Evolutionary conservation across 2,797 vertebrate species (phyloP), one percentile per base, ranked within the genome.

Genomic region (Chelon auratus): DNA sequence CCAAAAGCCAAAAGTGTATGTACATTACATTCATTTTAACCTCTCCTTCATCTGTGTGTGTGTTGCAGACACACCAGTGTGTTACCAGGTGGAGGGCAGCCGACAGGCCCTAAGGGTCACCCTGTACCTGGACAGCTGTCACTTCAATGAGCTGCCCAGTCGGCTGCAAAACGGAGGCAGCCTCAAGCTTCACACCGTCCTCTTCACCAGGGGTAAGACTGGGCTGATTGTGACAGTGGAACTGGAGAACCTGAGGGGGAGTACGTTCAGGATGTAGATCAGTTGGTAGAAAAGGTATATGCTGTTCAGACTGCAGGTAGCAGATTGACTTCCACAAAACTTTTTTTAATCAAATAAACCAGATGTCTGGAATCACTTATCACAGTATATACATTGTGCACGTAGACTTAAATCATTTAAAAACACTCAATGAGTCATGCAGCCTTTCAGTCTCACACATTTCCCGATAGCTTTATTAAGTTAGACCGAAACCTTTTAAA

Each of bases 71-170:
- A 95, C 94, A 39, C 94, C 94, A 0, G 94, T 99, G 82, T 96
- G 94, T 86, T 98, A 99, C 91, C 96, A 98, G 62, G 94, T 99
- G 1, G 97, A 99, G 89, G 98, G 98, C 89, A 96, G 95, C 81
- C 94, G 98, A 14, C 98, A 99, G 91, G 95, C 97, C 2, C 92
- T 99, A 91, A 96, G 94, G 92, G 95, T 99, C 79, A 89, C 96
- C 53, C 94, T 99, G 89, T 96, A 95, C 92, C 94, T 99, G 60
- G 96, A 99, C 90, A 97, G 95, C 91, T 97, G 95, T 90, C 97
- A 97, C 94, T 99, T 98, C 94, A 96, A 94, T 67, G 96, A 96
- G 93, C 94, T 99, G 84, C 98, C 98, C 51, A 94, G 95, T 66
- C 96, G 96, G n/a, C 93, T 99, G 83, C 95, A 98, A 87, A 96